A percentile compares a stretch with the other conserved stretches of the same genome.
These are phyloP conservation scores for Caloenas nicobarica DNA, from an alignment of 2,113 vertebrate genomes.

Conservation along the genomic window DNA sequence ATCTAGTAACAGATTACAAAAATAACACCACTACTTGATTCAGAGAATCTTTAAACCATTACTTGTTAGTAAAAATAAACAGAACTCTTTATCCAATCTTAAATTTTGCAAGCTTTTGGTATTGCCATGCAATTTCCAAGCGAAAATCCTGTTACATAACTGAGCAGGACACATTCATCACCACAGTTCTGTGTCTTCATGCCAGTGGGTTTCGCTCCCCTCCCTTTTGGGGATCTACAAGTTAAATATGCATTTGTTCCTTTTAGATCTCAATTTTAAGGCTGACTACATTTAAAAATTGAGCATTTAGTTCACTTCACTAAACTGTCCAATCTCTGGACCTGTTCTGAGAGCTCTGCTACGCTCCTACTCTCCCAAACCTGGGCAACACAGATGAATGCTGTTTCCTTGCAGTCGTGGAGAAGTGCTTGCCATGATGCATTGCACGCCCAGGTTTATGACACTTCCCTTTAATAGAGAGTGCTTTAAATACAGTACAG, in stretches of 20 bases:
- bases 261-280: not conserved
- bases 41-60: not conserved
- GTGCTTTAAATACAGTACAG: not conserved
- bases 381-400: not conserved
- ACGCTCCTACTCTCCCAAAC: not conserved
- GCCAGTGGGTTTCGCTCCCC: not conserved
- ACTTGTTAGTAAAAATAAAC: not conserved
- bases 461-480: not conserved
- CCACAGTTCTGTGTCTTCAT: not conserved
- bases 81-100: not conserved
- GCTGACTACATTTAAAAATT: not conserved
- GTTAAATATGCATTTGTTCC: not conserved
- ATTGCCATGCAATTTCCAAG: not conserved
- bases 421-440: not conserved
- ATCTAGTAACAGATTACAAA: not conserved
- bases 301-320: not conserved
- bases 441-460: fast-evolving
- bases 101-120: not conserved
- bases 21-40: not conserved
- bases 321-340: not conserved
- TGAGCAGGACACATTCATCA: not conserved
- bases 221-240: not conserved
- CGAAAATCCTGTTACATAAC: not conserved
- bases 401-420: fast-evolving
- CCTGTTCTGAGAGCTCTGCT: not conserved